Base-by-base conservation (phyloP, 2,113 vertebrate species). In the Mellivora capensis region DNA sequence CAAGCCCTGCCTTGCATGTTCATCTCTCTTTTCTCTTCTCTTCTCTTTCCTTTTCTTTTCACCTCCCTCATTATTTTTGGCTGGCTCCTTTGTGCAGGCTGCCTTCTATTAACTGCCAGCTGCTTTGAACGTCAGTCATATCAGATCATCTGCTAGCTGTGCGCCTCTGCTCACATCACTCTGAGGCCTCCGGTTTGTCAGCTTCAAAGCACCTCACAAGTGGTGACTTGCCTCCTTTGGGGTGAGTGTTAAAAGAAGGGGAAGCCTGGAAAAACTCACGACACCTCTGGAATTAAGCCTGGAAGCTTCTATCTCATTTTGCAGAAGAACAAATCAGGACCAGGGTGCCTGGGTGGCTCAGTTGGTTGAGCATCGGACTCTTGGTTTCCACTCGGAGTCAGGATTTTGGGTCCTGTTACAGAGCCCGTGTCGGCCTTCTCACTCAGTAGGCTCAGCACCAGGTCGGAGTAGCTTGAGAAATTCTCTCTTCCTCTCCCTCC, bases 21-120 rank as follows among this genome's bases (percentile, higher is more conserved):
- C 79, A 21, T 89, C 47, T 87, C 15, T 34, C 57, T 31, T 9
- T 13, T 37, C 7, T 54, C 93, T 96, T 74, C 52, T 91, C n/a
- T 11, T 87, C 87, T 87, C 29, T 11, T 87, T 47, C 23, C 15
- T 59, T 79, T 25, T 61, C 64, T 96, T 91, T 97, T 90, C 37
- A 57, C 69, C 3, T 96, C 82, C 80, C 37, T 83, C 93, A 89
- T 98, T 98, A 97, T 98, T 97, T 90, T 97, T 97, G 87, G 37
- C 89, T 90, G 69, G n/a, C 31, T 72, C 90, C n/a, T 93, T 7
- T 72, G 91, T 93, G 77, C 49, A 14, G 67, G 29, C 82, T 1
- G 23, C 61, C 86, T 93, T 94, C 97, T 89, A 61, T 91, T 97
- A 96, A 71, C 20, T 89, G 91, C 71, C 93, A 97, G 74, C 79